These are phyloP conservation scores for Magallana ariakensis DNA, from an alignment of 1,140 invertebrate genomes.

Conservation along the genomic window DNA sequence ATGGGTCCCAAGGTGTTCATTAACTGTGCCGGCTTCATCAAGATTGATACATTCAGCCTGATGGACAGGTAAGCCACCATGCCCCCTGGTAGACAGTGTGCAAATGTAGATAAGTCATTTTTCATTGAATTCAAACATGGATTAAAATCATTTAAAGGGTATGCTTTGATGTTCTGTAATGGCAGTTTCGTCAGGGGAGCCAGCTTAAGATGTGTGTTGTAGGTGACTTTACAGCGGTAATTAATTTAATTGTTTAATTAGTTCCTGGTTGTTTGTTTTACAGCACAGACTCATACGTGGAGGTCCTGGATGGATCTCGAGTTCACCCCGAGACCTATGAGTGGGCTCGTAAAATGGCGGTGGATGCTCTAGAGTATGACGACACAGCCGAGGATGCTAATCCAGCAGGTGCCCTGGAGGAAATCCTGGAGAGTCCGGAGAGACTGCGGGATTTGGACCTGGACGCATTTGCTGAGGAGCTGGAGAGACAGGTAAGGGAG, in stretches of 20 bases:
- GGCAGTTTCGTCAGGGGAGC: no score
- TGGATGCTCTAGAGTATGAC: slow-evolving; percentile 99
- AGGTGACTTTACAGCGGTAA: no score
- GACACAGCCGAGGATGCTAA: slow-evolving; percentile 89
- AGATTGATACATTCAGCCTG: slow-evolving; percentile 96
- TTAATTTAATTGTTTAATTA: no score
- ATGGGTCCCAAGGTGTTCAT: slow-evolving; percentile 99
- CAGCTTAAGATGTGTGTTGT: no score
- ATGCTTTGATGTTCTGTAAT: no score
- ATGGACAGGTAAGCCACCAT: slow-evolving; percentile 85
- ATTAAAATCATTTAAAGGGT: no score
- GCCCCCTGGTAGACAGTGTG: no score
- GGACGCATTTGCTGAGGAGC: slow-evolving; percentile 98
- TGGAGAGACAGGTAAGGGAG: slow-evolving; percentile 88
- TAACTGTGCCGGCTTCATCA: slow-evolving; percentile 99
- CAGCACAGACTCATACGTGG: slow-evolving; percentile 95
- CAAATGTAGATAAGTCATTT: no score
- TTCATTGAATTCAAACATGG: no score
- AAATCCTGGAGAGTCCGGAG: slow-evolving; percentile 96
- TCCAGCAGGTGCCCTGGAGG: slow-evolving; percentile 96
- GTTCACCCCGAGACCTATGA: slow-evolving; percentile 99
- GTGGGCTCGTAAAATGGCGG: slow-evolving; percentile 99
- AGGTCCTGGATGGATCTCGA: slow-evolving; percentile 97
- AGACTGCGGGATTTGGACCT: slow-evolving; percentile 97
- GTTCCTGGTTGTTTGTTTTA: slow-evolving; percentile 39